Conservation (phyloP, 2,888 invertebrate genomes). For the Brenthis daphne region DNA sequence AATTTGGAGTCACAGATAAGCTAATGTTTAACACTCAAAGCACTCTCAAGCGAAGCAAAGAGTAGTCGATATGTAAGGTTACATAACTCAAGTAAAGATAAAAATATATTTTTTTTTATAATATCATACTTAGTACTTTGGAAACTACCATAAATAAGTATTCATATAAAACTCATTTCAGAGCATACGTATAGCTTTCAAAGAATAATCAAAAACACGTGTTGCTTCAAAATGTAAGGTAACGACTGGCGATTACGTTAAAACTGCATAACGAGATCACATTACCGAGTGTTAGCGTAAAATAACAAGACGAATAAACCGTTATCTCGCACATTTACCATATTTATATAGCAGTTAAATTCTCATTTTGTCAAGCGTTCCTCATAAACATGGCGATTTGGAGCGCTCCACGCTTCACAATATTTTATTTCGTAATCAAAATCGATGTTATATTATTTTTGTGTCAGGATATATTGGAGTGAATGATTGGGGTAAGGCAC, state of each 20-base stretch:
- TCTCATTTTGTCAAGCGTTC: slow-evolving; percentile 51
- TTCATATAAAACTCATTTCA: too few species aligned
- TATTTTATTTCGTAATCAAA: slow-evolving; percentile 13
- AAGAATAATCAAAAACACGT: neutral
- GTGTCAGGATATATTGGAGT: slow-evolving; percentile 13
- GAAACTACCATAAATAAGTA: too few species aligned
- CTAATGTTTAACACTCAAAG: too few species aligned
- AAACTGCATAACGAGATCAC: slow-evolving; percentile 20
- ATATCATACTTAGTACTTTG: too few species aligned
- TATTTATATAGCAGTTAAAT: slow-evolving; percentile 55
- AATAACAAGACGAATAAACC: slow-evolving; percentile 35
- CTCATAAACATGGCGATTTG: slow-evolving; percentile 49
- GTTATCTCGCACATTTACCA: slow-evolving; percentile 40
- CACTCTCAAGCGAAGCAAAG: too few species aligned
- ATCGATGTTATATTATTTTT: slow-evolving; percentile 24
- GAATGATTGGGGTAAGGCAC: neutral
- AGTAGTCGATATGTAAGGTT: too few species aligned
- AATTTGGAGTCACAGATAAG: too few species aligned
- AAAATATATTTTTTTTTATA: too few species aligned
- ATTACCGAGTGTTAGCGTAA: slow-evolving; percentile 32
- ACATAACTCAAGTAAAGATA: too few species aligned
- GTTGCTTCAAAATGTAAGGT: neutral
- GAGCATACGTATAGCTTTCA: neutral
- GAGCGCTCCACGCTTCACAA: slow-evolving; percentile 30
- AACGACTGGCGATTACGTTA: slow-evolving; percentile 7